Conservation (phyloP, 53 echinoderm and acorn worm species). For the Patiria pectinifera region DNA sequence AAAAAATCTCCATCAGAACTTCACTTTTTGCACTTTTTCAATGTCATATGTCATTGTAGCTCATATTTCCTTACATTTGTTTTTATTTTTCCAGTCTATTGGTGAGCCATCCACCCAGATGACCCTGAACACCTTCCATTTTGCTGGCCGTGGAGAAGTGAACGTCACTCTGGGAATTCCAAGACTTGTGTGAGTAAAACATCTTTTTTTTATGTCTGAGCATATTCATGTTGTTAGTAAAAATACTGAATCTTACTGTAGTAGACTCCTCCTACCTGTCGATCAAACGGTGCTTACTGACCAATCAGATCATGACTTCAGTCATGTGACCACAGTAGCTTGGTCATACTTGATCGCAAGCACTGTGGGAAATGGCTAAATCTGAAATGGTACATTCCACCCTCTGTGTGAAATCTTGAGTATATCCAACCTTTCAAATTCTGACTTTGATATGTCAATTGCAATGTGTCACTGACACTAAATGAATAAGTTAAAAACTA, state of each 20-base stretch:
- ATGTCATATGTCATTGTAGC: neutral
- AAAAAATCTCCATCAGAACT: no score
- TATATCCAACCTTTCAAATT: neutral
- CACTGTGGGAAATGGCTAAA: no score
- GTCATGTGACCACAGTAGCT: no score
- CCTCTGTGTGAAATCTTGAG: no score
- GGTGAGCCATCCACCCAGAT: constrained; percentile 99
- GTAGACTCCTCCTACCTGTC: no score
- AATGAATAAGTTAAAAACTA: neutral
- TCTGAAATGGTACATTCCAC: no score
- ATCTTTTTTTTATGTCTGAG: neutral
- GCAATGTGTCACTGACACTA: neutral
- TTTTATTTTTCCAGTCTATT: constrained; percentile 77
- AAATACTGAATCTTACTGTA: no score
- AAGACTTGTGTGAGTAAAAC: constrained; percentile 80
- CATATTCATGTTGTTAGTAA: no score
- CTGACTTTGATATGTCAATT: neutral
- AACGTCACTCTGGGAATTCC: constrained; percentile 98
- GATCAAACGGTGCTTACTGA: no score
- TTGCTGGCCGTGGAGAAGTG: constrained; percentile 97
- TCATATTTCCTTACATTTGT: neutral
- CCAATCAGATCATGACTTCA: no score
- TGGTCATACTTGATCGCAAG: no score
- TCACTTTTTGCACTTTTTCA: neutral
- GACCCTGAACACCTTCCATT: constrained; percentile 98